A percentile compares a stretch with the other conserved stretches of the same genome.
Evolutionary conservation across 2,888 invertebrate genomes (phyloP).

Genomic region (Liopterus haemorrhoidalis): DNA sequence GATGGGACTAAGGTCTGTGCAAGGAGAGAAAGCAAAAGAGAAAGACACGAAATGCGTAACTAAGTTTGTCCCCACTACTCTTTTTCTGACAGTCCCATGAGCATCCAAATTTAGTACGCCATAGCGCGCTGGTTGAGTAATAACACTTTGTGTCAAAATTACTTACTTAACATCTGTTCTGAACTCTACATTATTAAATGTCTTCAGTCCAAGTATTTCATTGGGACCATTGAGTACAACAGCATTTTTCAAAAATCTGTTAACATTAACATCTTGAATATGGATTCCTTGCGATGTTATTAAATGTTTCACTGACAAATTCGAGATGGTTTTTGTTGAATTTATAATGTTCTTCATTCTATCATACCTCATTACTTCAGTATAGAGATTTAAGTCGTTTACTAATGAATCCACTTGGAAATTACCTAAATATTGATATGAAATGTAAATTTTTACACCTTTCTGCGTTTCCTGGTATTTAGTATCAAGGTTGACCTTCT

Average conservation of each 20-base stretch:
- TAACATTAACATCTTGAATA: slow-evolving; percentile 47
- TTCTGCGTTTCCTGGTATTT: no score
- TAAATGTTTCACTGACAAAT: slow-evolving; percentile 43
- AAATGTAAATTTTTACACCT: slow-evolving; percentile 1
- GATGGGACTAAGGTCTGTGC: no score
- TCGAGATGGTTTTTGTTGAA: slow-evolving; percentile 44
- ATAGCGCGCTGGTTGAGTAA: no score
- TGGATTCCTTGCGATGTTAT: slow-evolving; percentile 35
- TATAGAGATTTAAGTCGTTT: slow-evolving; percentile 49
- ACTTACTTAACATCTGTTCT: slow-evolving; percentile 42
- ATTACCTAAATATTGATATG: slow-evolving; percentile 21
- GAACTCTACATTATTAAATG: slow-evolving; percentile 44
- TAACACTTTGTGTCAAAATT: slow-evolving; percentile 6
- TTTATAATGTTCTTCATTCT: slow-evolving; percentile 43
- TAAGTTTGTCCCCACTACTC: no score
- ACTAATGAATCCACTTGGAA: slow-evolving; percentile 41
- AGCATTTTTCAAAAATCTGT: slow-evolving; percentile 46
- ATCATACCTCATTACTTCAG: slow-evolving; percentile 49
- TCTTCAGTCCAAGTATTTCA: slow-evolving; percentile 47
- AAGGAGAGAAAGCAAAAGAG: no score
- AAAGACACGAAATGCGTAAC: no score
- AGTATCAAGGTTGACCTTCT: no score
- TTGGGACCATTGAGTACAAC: slow-evolving; percentile 43
- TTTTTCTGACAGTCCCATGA: no score
- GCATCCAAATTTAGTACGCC: no score